phyloP scores from a whole-genome alignment of 2,888 invertebrate species.

The Orgyia antiqua region DNA sequence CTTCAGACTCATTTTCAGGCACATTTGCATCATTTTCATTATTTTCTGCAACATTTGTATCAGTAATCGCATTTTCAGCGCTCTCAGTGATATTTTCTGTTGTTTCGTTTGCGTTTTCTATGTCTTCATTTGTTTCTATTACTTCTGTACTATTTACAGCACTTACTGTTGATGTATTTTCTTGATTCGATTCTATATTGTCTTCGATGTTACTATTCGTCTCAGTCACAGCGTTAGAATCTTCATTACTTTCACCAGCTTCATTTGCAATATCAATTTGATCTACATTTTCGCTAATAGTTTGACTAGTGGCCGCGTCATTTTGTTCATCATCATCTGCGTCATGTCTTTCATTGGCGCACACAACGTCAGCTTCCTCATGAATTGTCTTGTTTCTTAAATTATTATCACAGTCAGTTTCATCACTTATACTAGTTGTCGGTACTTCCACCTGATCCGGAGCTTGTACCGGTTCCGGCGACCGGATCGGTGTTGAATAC shows the following conservation, averaged over 20 bases:
- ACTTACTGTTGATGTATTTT: neutral
- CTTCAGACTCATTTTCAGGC: slow-evolving; percentile 8
- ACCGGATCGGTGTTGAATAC: slow-evolving; percentile 56
- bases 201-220: slow-evolving; percentile 1
- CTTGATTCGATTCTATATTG: slow-evolving; percentile 10
- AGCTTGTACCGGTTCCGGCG: slow-evolving; percentile 37
- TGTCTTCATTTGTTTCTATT: slow-evolving; percentile 8
- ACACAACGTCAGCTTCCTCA: slow-evolving; percentile 72
- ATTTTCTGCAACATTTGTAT: slow-evolving; percentile 1
- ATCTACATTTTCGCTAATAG: slow-evolving; percentile 12
- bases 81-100: slow-evolving; percentile 4
- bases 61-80: slow-evolving; percentile 16
- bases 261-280: slow-evolving; percentile 14
- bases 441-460: slow-evolving; percentile 18
- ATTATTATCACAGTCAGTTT: slow-evolving; percentile 72
- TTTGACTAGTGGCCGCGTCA: slow-evolving; percentile 48
- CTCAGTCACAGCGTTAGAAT: slow-evolving; percentile 5
- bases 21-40: slow-evolving; percentile 20
- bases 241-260: slow-evolving; percentile 6
- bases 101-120: slow-evolving; percentile 6
- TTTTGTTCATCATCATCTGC: slow-evolving; percentile 37
- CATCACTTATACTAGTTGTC: slow-evolving; percentile 60
- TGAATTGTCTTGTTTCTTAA: slow-evolving; percentile 51
- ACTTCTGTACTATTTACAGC: slow-evolving; percentile 6
- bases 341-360: slow-evolving; percentile 46